Evolutionary conservation across 2,888 invertebrate species (phyloP).

Genomic region (Chelonus formosanus): DNA sequence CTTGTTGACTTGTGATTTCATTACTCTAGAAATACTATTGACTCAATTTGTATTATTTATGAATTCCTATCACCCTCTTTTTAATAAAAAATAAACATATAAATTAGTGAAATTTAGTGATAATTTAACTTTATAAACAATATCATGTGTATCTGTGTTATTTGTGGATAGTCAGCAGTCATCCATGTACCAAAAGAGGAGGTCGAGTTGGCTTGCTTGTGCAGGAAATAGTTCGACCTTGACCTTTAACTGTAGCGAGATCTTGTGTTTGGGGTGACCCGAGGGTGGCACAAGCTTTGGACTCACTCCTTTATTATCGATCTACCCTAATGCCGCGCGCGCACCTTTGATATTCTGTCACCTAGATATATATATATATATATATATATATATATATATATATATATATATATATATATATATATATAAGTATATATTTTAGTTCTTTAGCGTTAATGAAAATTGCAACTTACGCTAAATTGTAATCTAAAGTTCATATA

Average conservation of each 20-base stretch:
- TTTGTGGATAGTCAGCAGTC: background rate
- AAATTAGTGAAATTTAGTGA: too few relatives aligned
- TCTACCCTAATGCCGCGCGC: slow-evolving; percentile 29
- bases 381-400: too few relatives aligned
- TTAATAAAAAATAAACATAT: too few relatives aligned
- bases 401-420: too few relatives aligned
- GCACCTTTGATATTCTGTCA: slow-evolving; percentile 8
- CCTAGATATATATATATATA: background rate
- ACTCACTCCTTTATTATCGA: slow-evolving; percentile 39
- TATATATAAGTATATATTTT: background rate
- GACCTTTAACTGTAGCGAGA: slow-evolving; percentile 53
- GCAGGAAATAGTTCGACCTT: slow-evolving; percentile 60
- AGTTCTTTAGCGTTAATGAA: too few relatives aligned
- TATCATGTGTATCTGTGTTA: background rate
- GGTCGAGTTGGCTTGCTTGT: slow-evolving; percentile 45
- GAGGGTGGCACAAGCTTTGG: slow-evolving; percentile 36
- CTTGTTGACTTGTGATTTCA: background rate
- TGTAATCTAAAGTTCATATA: too few relatives aligned
- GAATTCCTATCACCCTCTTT: too few relatives aligned
- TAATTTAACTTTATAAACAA: too few relatives aligned
- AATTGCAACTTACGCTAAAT: too few relatives aligned
- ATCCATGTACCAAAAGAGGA: slow-evolving; percentile 42
- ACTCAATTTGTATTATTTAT: too few relatives aligned
- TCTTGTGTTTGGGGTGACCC: slow-evolving; percentile 46
- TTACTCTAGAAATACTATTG: too few relatives aligned